Conservation (phyloP, 2,888 invertebrate genomes). For the Apoda limacodes region DNA sequence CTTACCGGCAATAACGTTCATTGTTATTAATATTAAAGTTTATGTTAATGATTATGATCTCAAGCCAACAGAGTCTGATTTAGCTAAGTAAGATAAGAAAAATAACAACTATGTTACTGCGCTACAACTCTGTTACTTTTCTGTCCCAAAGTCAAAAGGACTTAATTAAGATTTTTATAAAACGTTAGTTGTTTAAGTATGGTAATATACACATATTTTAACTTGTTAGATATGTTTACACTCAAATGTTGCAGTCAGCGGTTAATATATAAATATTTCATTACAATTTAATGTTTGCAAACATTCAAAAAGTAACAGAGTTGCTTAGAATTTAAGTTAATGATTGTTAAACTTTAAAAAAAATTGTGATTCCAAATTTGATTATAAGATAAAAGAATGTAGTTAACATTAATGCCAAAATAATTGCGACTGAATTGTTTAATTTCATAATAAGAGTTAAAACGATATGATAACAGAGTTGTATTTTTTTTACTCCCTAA, state of each 20-base stretch:
- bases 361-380: neutral
- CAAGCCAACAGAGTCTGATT: neutral
- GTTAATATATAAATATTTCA: constrained; percentile 2
- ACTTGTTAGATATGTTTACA: neutral
- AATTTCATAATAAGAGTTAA: too few species aligned
- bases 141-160: constrained; percentile 3
- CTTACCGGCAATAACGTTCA: too few species aligned
- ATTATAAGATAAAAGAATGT: constrained; percentile 1
- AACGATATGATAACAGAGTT: too few species aligned
- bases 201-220: too few species aligned
- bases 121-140: too few species aligned
- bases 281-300: neutral
- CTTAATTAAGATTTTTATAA: constrained; percentile 1
- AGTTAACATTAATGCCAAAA: constrained; percentile 2
- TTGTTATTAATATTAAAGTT: too few species aligned
- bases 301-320: too few species aligned
- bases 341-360: constrained; percentile 1
- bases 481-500: too few species aligned
- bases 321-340: too few species aligned
- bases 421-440: too few species aligned
- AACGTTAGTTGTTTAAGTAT: neutral
- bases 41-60: neutral
- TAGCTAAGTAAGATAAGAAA: neutral
- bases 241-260: constrained; percentile 1
- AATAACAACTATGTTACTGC: too few species aligned